A percentile compares a stretch with the other conserved stretches of the same genome.
Conservation (phyloP, 2,113 vertebrate species). For the Oryzias melastigma region DNA sequence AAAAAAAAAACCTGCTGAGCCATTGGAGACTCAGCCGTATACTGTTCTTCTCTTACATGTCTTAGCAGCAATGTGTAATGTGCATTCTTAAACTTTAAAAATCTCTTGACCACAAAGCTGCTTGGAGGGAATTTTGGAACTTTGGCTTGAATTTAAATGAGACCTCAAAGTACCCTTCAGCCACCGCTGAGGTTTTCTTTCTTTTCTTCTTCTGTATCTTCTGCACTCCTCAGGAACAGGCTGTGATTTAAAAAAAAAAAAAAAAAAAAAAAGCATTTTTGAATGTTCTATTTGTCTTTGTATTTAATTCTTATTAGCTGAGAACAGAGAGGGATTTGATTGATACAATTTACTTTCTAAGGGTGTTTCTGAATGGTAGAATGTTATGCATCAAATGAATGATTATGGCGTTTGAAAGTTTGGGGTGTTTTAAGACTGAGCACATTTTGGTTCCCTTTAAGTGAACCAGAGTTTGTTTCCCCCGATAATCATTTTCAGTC, state of each 20-base stretch:
- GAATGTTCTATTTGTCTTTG: slow-evolving; percentile 25
- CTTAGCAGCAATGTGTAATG: slow-evolving; percentile 47
- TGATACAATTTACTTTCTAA: not conserved
- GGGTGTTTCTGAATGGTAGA: slow-evolving; percentile 70
- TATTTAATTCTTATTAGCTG: slow-evolving; percentile 51
- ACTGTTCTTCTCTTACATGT: slow-evolving; percentile 26
- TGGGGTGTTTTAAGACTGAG: too few relatives aligned
- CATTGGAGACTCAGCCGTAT: slow-evolving; percentile 51
- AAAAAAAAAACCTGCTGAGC: slow-evolving; percentile 57
- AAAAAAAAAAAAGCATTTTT: too few relatives aligned
- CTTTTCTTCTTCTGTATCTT: slow-evolving; percentile 24
- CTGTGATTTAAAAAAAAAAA: too few relatives aligned
- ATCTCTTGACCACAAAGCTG: slow-evolving; percentile 51
- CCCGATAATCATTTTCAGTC: too few relatives aligned
- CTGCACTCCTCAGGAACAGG: not conserved
- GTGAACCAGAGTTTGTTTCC: too few relatives aligned
- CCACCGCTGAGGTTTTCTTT: slow-evolving; percentile 41
- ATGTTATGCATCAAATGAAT: slow-evolving; percentile 70
- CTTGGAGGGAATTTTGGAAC: slow-evolving; percentile 38
- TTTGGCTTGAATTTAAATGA: slow-evolving; percentile 63
- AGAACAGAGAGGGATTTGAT: slow-evolving; percentile 57
- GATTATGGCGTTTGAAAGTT: slow-evolving; percentile 57
- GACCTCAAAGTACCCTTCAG: slow-evolving; percentile 39
- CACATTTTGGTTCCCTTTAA: too few relatives aligned
- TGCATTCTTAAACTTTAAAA: slow-evolving; percentile 55